phyloP scores from a whole-genome alignment of 2,113 vertebrate species.

The Cebus imitator region DNA sequence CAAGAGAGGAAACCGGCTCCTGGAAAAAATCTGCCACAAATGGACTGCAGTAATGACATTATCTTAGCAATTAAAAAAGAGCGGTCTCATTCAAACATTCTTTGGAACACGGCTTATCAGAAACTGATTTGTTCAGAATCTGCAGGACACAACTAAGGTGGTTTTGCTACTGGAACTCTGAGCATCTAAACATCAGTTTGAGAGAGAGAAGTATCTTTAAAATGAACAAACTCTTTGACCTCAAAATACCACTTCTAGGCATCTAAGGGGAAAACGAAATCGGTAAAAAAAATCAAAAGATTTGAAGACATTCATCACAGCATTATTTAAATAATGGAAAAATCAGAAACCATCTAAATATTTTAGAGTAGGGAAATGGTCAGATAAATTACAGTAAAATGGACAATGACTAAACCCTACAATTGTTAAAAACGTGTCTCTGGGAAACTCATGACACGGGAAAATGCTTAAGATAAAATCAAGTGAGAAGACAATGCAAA shows the following conservation, averaged over 20 bases:
- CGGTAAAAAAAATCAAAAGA: conserved; percentile 10
- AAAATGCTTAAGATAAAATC: conserved; percentile 15
- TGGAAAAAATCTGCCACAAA: conserved; percentile 24
- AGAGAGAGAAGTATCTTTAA: background rate
- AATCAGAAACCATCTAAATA: conserved; percentile 31
- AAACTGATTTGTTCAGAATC: conserved; percentile 31
- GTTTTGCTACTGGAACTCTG: conserved; percentile 21
- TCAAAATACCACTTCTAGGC: conserved; percentile 17
- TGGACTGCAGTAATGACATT: background rate
- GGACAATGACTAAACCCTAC: conserved; percentile 34
- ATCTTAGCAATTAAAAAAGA: background rate
- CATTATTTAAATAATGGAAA: conserved; percentile 55
- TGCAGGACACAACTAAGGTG: background rate
- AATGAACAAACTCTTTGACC: conserved; percentile 7
- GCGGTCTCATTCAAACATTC: background rate
- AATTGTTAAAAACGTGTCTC: conserved; percentile 51
- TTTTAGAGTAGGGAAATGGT: conserved; percentile 41
- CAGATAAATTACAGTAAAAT: conserved; percentile 48
- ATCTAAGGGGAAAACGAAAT: background rate
- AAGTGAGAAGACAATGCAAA: conserved; percentile 9
- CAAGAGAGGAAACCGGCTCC: conserved; percentile 19
- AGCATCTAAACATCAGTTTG: conserved; percentile 1
- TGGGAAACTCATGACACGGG: background rate
- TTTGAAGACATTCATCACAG: conserved; percentile 35
- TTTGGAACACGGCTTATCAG: conserved; percentile 41